Conservation (phyloP, 1,140 invertebrate genomes). For the Sminthurides bifidus region DNA sequence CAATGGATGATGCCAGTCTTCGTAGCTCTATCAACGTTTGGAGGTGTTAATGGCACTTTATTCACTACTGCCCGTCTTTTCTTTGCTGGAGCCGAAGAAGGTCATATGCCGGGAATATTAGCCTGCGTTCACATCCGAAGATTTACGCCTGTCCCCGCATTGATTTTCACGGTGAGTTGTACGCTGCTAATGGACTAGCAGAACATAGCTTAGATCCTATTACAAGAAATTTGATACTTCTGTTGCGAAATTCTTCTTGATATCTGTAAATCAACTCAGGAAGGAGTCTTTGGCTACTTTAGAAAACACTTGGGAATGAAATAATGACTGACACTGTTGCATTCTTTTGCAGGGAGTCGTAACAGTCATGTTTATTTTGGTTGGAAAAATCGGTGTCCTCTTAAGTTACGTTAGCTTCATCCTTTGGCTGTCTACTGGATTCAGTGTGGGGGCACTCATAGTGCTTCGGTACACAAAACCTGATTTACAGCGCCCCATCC, state of each 20-base stretch:
- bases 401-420: constrained; percentile 71
- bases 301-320: background rate
- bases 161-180: constrained; percentile 61
- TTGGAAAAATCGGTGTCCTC: constrained; percentile 54
- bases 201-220: too few relatives aligned
- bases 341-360: constrained; percentile 51
- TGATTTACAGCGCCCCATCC: constrained; percentile 63
- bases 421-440: constrained; percentile 61
- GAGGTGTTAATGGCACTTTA: constrained; percentile 72
- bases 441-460: constrained; percentile 63
- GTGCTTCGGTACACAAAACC: constrained; percentile 60
- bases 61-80: constrained; percentile 74
- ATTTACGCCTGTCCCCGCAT: constrained; percentile 66
- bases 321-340: background rate
- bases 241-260: background rate
- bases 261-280: background rate
- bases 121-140: constrained; percentile 60
- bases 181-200: too few relatives aligned
- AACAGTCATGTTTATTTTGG: constrained; percentile 57
- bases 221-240: background rate
- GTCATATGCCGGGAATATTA: constrained; percentile 64
- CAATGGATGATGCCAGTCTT: constrained; percentile 61
- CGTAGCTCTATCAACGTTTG: constrained; percentile 63
- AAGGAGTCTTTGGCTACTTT: background rate
- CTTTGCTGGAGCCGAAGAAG: constrained; percentile 64